phyloP scores from a whole-genome alignment of 1,140 invertebrate species.

The Archegozetes longisetosus region DNA sequence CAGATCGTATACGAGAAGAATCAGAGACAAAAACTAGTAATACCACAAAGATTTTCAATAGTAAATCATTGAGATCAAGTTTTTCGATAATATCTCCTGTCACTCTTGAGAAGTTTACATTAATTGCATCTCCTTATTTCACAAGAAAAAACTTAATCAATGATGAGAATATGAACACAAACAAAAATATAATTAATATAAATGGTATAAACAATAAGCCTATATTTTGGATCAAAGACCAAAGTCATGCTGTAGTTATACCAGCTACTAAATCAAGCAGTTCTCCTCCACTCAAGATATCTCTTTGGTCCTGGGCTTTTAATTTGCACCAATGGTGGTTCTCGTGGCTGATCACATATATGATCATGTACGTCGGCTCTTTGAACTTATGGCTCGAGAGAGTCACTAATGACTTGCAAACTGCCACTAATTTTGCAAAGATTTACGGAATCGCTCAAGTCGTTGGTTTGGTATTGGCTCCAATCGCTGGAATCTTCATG shows the following conservation, averaged over 20 bases:
- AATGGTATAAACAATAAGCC: background rate
- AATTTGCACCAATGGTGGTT: conserved; percentile 23
- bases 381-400: conserved; percentile 19
- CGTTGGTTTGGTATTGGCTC: conserved; percentile 18
- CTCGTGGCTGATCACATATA: conserved; percentile 22
- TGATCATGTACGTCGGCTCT: conserved; percentile 22
- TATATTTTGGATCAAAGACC: background rate
- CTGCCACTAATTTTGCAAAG: conserved; percentile 16
- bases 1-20: conserved; percentile 9
- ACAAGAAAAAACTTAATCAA: background rate
- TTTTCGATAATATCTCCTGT: background rate
- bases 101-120: conserved; percentile 12
- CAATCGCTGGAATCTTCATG: conserved; percentile 20
- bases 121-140: conserved; percentile 1
- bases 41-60: background rate
- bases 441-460: conserved; percentile 20
- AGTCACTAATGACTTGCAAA: conserved; percentile 10
- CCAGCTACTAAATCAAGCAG: background rate
- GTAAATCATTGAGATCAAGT: background rate
- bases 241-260: too few relatives aligned
- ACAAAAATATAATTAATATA: background rate
- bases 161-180: background rate
- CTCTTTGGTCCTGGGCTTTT: conserved; percentile 16
- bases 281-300: conserved; percentile 10
- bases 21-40: conserved; percentile 1